Evolutionary conservation across 2,888 invertebrate species (phyloP), one percentile per base, ranked within the genome.

Genomic region (Chromoteleia sp.): DNA sequence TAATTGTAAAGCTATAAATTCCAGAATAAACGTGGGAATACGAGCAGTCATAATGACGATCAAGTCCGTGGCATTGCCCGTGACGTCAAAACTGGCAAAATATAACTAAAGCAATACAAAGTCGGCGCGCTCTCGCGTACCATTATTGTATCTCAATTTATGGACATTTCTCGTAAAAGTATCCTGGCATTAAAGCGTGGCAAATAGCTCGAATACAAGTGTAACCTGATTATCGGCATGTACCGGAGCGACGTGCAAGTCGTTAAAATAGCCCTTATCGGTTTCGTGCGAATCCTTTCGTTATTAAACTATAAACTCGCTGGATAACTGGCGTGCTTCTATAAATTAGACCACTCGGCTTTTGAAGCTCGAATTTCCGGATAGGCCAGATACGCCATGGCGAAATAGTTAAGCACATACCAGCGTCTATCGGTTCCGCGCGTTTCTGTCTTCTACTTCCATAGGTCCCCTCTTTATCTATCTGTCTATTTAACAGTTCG

Each of bases 261-360:
- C 78, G 78, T 82, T 82, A 82, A 82, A 78, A 78, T 78, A 82
- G 67, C 78, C 67, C 74, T 80, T 78, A 75, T 67, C 74, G 70
- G 81, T 75, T 78, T 73, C 71, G 63, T 70, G 78, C 75, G 78
- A 81, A 81, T 77, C 83, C 80, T 81, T 78, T 83, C 84, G 86
- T 87, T 88, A 87, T 87, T 85, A 87, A 87, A 88, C 88, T 87
- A 87, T 88, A 87, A 87, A 87, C 86, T 84, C 63, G 73, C 74
- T 74, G 75, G 86, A 86, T 88, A 84, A 84, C 87, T 85, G 81
- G 86, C 87, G 82, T 87, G 86, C 87, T 85, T 86, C 86, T 85
- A 88, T 88, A 87, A 88, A 87, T 88, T 88, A 87, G 86, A 85
- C 84, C 78, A 84, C 82, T 85, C 68, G 82, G 81, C 82, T 80